Evolutionary conservation across 1,140 invertebrate species (phyloP), one percentile per base, ranked within the genome.

Genomic region (Anastatus disparis): DNA sequence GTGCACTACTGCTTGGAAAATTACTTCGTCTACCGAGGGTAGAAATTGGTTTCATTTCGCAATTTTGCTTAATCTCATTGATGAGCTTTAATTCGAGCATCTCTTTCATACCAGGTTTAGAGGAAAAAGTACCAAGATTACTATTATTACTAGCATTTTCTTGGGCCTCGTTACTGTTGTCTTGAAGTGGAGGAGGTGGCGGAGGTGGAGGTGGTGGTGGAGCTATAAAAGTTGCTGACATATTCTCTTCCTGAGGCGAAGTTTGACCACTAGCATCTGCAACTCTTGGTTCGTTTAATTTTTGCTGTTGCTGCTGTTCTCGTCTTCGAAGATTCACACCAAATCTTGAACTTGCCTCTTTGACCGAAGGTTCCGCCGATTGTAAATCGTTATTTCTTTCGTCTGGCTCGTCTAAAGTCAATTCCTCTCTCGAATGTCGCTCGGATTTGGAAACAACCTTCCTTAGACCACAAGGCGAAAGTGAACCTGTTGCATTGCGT

Each of bases 31-130:
- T 81, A 3, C 62, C 15, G n/a, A 75, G 38, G 64, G 70, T 29
- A 27, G 29, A 59, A 38, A 85, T 75, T 50, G 80, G 69, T 61
- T 89, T 92, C 63, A 89, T 88, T 76, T 94, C 92, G 2, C 91
- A 90, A 64, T 90, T 86, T 75, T 93, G 91, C 80, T 94, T 94
- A 22, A 94, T 94, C 82, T 95, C 93, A 12, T 93, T 91, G 10
- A 94, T 91, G 17, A 93, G 81, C 82, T 94, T 93, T 4, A 93
- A 78, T 77, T 94, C 93, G 12, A 93, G 84, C 89, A 94, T 93
- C 79, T 95, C 93, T 76, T 94, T 94, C 87, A 90, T 88, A 63
- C 88, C 87, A 1, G 84, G 84, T 38, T 86, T 85, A 1, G 77
- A 76, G 27, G 78, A 82, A 15, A 85, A 85, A n/a, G 66, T 64